Conservation (phyloP, 2,113 vertebrate genomes). For the Piliocolobus tephrosceles region DNA sequence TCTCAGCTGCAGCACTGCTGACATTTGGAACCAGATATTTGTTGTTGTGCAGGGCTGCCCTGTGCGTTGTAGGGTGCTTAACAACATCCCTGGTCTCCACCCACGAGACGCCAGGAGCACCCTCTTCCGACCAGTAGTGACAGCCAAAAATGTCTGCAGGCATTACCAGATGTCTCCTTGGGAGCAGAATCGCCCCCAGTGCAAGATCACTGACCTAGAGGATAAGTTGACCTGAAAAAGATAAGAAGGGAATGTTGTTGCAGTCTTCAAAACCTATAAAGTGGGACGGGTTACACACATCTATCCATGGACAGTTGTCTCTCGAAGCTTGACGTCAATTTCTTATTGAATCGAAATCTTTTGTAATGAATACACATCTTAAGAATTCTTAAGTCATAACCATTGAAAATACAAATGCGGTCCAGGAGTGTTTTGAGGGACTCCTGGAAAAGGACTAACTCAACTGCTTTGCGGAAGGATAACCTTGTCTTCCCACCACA, state of each 20-base stretch:
- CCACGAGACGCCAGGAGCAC: neutral
- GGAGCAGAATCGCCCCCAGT: neutral
- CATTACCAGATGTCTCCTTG: neutral
- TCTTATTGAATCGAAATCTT: neutral
- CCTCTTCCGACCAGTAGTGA: too few relatives aligned
- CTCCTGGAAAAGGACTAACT: neutral
- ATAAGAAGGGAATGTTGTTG: neutral
- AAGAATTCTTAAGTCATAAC: neutral
- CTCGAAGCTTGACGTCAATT: neutral
- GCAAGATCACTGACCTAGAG: neutral
- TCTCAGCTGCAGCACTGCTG: neutral
- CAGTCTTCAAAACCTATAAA: neutral
- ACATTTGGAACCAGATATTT: neutral
- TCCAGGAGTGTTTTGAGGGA: neutral
- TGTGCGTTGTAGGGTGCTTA: accelerated
- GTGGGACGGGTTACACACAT: neutral
- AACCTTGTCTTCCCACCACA: neutral
- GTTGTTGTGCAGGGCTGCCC: neutral
- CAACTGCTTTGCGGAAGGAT: neutral
- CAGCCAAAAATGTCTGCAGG: neutral
- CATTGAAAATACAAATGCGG: neutral
- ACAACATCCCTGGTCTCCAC: neutral
- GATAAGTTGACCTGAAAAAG: neutral
- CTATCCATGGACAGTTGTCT: neutral
- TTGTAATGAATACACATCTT: neutral